Evolutionary conservation across 2,113 vertebrate species (phyloP), one percentile per base, ranked within the genome.

Genomic region (Fulica atra): DNA sequence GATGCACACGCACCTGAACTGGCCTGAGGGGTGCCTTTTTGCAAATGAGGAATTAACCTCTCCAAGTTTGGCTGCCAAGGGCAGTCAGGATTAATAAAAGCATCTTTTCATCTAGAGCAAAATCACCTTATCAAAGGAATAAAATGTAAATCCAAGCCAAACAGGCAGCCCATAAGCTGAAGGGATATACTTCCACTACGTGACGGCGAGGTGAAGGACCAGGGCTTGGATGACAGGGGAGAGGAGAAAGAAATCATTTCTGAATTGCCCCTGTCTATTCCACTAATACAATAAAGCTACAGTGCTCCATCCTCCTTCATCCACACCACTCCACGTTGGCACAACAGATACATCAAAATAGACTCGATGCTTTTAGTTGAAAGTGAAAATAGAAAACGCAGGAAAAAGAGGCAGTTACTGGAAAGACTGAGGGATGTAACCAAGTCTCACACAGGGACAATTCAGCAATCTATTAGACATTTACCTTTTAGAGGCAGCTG

Each of bases 1-100:
- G 48, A 16, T 2, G 20, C 10, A 46, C 3, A 7, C 13, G 18
- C 61, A 50, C 36, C 61, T 69, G 48, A 65, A 46, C 7, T 46
- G 31, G 18, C 53, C 61, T 16, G 10, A 7, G 0, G 0, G 10
- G 16, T 11, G 14, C 56, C 23, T 63, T 61, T 46, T 18, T 26
- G 11, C 16, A 48, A 54, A 68, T 10, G 2, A 17, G 14, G 33
- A 11, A 21, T 16, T 57, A 36, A 1, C 29, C 19, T 61, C 31
- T 13, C 29, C 3, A 65, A 33, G 23, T 11, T 36, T 16, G 21
- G 23, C 42, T 40, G 25, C 61, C 40, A 12, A 42, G 13, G 36
- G 20, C 33, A 33, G 4, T 16, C 1, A 0, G 25, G 57, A 35
- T 83, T 59, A 51, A 51, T 9, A 60, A 65, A 66, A 81, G 16